Evolutionary conservation across 2,797 vertebrate genomes (phyloP), one percentile per base, ranked within the genome.

Genomic region (Microctenopoma steveboyesi): DNA sequence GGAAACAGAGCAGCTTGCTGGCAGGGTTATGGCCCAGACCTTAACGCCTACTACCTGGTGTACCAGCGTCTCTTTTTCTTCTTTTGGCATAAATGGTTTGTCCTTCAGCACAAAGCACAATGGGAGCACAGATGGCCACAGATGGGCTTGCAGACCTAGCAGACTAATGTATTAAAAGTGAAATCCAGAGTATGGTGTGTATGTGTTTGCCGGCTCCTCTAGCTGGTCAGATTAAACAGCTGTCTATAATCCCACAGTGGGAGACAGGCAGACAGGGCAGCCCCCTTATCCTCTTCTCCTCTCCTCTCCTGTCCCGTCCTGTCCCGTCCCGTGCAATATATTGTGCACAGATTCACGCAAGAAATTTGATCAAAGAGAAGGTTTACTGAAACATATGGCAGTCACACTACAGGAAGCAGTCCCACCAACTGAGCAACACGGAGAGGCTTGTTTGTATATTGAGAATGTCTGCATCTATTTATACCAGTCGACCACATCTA

Each of bases 201-300:
- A 64, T 53, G 81, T 90, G 61, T 87, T 82, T 84, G 76, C 81
- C 58, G 67, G 74, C 90, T 84, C 85, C 91, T 92, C 91, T 90
- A 89, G 90, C 92, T 87, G 87, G 88, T 90, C 90, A 93, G 93
- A 94, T 94, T 94, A 94, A 93, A 93, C 93, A 95, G 91, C 90
- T 94, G 93, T 92, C 87, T 74, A 73, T 94, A 94, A 95, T 95
- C 93, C 91, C 84, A 81, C 47, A 16, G 72, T 86, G 78, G 83
- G 77, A 84, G 81, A 18, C 78, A 72, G 72, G 69, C 81, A 85
- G 85, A 74, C 77, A 61, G 80, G 53, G 83, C 49, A 18, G 57
- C 59, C 74, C 80, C 57, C 55, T 64, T 57, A 69, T 84, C 49
- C 50, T 80, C 71, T 68, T 22, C 30, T 59, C 47, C 40, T 51